These are phyloP conservation scores for Cerastis rubricosa DNA, from an alignment of 2,888 invertebrate species.

Conservation along the genomic window DNA sequence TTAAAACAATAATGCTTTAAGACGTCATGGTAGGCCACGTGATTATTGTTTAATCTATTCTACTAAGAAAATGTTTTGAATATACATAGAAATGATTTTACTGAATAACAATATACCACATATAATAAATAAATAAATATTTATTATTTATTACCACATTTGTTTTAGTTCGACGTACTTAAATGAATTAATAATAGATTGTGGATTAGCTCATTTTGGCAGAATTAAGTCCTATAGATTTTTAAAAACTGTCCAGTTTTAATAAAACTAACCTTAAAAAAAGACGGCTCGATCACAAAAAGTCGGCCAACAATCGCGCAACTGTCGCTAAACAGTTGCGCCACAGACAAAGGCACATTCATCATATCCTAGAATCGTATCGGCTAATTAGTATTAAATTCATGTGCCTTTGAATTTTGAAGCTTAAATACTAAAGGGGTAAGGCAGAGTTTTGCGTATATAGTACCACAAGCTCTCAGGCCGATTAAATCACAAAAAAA, in stretches of 20 bases:
- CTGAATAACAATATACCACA: no score
- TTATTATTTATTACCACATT: no score
- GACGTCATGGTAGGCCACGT: background rate
- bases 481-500: background rate
- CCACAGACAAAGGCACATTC: slow-evolving; percentile 47
- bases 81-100: background rate
- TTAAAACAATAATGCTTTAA: no score
- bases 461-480: background rate
- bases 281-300: background rate
- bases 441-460: slow-evolving; percentile 13
- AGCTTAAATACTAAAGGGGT: slow-evolving; percentile 40
- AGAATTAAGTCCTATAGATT: background rate
- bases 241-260: background rate
- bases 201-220: background rate
- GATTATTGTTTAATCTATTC: background rate
- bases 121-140: no score
- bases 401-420: slow-evolving; percentile 53
- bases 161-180: no score
- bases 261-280: background rate
- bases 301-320: slow-evolving; percentile 5
- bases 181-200: background rate
- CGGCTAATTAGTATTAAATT: slow-evolving; percentile 40
- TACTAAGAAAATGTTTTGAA: background rate
- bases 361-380: slow-evolving; percentile 46
- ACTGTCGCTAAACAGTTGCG: slow-evolving; percentile 10